Base-by-base conservation (phyloP, 1,140 invertebrate genomes). In the Physella acuta region DNA sequence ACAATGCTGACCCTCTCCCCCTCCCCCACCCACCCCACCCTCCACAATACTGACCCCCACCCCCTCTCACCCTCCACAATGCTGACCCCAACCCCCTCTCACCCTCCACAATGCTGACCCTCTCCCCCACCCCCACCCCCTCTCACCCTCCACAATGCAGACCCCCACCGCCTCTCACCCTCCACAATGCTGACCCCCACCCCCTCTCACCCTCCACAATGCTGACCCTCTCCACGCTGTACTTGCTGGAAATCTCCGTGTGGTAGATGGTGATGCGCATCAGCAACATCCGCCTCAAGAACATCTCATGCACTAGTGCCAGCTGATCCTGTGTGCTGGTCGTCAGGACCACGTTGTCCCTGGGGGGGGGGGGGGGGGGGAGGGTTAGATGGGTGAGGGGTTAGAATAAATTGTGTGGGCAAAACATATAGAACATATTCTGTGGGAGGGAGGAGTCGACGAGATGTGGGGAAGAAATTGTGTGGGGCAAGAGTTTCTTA, bases 201-300 rank as follows among this genome's bases (percentile, higher is more conserved):
- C 8, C 8, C 39, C 8, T 53, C 65, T 59, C 31, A 75, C 74
- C 74, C 67, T 75, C 74, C 49, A 73, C 68, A 31, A 75, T 75
- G 20, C 71, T 71, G 4, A 76, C 72, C 5, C 56, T 76, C 49
- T 76, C 74, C 31, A 71, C 72, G 28, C 72, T 76, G 61, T 76
- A 73, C 16, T 71, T 71, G 60, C 72, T 73, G 59, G 74, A 67
- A 16, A 76, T 73, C 52, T 73, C 72, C 0, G 74, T 76, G 58
- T 76, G 74, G 14, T 73, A 63, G 11, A 76, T 65, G 3, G 72
- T 76, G 1, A 76, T 70, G 17, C 61, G 59, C 58, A 73, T 68
- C 16, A 73, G 39, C 30, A 73, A 53, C 30, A 73, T 61, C 37
- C 66, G 59, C 4, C 65, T 67, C 31, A 71, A 60, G 16, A 76